Base-by-base conservation (phyloP, 2,113 vertebrate species). In the Hyla sarda region DNA sequence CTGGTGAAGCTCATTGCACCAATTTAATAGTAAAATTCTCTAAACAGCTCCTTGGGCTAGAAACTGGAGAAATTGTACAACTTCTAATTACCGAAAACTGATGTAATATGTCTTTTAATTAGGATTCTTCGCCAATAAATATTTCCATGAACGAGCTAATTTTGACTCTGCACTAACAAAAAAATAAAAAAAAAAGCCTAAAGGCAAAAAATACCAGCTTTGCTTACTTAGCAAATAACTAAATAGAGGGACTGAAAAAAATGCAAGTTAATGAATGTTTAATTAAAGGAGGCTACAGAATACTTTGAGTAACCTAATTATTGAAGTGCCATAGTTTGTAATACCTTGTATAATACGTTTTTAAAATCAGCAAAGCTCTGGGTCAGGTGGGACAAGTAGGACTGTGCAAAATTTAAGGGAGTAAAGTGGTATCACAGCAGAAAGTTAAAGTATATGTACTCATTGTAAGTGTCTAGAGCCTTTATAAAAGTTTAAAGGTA, bases 71-170 rank as follows among this genome's bases (percentile, higher is more conserved):
- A 62, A 60, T 47, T 23, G 52, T 19, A n/a, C 5, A 32, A n/a
- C 45, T 28, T 60, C 34, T 28, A 75, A 84, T 76, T 76, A 47
- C 37, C 48, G 48, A 47, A 65, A 84, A 65, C 56, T 58, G 71
- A 84, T 11, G 72, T 84, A 17, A 65, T 77, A 9, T 50, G 6
- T 47, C 12, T 28, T 77, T 84, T 84, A 84, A 84, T 76, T 84
- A 67, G 73, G 45, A 73, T 65, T 60, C 28, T 67, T 84, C 52
- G 83, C 72, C 32, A 76, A 84, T 77, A 84, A 84, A 80, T 77
- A 65, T 65, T 62, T 62, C 67, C 83, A 54, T 65, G 58, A 74
- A 84, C 56, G 12, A 52, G 56, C 25, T 21, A 19, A 67, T 65
- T 62, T 48, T 47, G 17, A 69, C 47, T 84, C 58, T 76, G 25